Base-by-base conservation (phyloP, 2,888 invertebrate species). In the Idaea aversata region DNA sequence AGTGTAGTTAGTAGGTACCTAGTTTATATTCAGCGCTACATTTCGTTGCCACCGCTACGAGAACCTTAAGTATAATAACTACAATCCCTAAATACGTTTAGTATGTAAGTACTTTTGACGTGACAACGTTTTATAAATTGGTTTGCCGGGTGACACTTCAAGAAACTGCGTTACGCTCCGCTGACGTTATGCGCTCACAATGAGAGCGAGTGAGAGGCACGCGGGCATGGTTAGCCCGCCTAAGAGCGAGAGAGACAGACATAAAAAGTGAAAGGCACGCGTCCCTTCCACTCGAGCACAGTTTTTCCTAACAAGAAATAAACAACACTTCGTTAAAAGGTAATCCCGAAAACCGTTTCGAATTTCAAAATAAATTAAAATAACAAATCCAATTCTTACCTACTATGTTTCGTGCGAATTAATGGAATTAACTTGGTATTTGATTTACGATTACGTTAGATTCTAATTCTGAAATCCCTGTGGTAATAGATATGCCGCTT, bases 391-490 rank as follows among this genome's bases (percentile, higher is more conserved):
- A 13, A 10, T 13, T 47, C 36, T 36, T 25, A 25, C 25, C 25
- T 25, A 25, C 47, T 47, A 47, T 13, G 47, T 47, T 47, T 47
- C 47, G 13, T 66, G 65, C 63, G 57, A 65, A 62, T 58, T 60
- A 69, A 64, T 71, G 67, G 66, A 38, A 61, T 15, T n/a, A 61
- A 15, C 61, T 64, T 65, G 67, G 63, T 64, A 61, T 61, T 62
- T 67, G 61, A 68, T 68, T 66, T 64, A 64, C 65, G 59, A 67
- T 63, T 36, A 36, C 47, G 47, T 47, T 47, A 47, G 13, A 47
- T 47, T 65, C 62, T 69, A 62, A 63, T 68, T 62, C 66, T 62
- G 65, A 61, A 64, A 66, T 69, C 68, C 63, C 59, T 62, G 57
- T 35, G 61, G 36, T 62, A 13, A 13, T 47, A 47, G 47, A 47